These are phyloP conservation scores for Myodes glareolus DNA, from an alignment of 2,113 vertebrate genomes.

Conservation along the genomic window DNA sequence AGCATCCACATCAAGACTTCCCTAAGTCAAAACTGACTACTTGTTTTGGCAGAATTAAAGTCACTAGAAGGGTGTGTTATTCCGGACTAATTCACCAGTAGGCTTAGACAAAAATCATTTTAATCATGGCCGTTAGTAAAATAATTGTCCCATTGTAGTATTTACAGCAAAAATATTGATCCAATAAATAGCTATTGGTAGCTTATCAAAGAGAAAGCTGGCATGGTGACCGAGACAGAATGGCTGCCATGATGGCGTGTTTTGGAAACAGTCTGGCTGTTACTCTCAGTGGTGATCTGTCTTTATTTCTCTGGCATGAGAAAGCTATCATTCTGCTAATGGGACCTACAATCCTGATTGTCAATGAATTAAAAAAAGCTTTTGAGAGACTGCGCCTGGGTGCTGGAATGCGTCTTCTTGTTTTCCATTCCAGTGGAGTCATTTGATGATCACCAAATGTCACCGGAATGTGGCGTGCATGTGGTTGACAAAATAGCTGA, in stretches of 20 bases:
- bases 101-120: neutral
- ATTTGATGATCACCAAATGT: constrained; percentile 69
- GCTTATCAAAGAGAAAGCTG: constrained; percentile 39
- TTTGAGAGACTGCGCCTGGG: neutral
- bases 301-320: neutral
- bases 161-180: constrained; percentile 26
- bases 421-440: constrained; percentile 22
- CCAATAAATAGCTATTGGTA: neutral
- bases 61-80: neutral
- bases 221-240: neutral
- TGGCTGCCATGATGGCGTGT: neutral
- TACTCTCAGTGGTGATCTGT: neutral
- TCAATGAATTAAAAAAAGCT: constrained; percentile 33
- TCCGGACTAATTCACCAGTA: neutral
- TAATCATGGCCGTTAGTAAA: neutral
- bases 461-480: constrained; percentile 27
- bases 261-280: constrained; percentile 26
- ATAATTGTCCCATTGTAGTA: neutral
- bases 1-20: too few species aligned
- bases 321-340: constrained; percentile 21
- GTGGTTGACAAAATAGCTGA: constrained; percentile 25
- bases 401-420: constrained; percentile 41
- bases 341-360: neutral
- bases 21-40: neutral
- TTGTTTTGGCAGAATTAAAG: neutral